Conservation (phyloP, 35 echinoderm and acorn worm genomes). For the Lytechinus pictus region DNA sequence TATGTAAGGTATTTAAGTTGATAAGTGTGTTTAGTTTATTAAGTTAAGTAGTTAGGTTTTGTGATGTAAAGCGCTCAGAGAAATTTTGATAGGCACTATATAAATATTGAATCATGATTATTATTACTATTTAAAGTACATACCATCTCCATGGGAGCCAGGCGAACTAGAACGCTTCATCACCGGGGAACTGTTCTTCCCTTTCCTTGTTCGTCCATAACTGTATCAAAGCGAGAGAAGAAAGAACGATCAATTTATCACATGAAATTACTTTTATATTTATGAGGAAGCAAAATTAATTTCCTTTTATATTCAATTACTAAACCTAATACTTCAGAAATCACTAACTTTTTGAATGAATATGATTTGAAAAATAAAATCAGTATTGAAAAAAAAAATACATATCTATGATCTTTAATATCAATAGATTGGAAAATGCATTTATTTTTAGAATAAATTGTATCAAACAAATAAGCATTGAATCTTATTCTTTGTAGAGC, state of each 20-base stretch:
- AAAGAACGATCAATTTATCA: neutral
- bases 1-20: no score
- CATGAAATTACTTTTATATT: neutral
- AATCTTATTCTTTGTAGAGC: no score
- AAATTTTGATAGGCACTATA: no score
- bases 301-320: neutral
- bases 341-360: neutral
- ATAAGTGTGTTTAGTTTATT: no score
- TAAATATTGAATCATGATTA: no score
- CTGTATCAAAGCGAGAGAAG: conserved; percentile 21
- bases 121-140: neutral
- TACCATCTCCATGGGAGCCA: conserved; percentile 49
- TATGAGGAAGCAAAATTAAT: neutral
- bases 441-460: no score
- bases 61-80: no score
- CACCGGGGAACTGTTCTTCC: conserved; percentile 47
- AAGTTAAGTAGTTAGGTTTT: no score
- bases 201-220: conserved; percentile 52
- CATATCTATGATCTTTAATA: neutral
- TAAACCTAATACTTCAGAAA: neutral
- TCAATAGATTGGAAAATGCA: no score
- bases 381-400: neutral
- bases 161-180: conserved; percentile 54
- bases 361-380: neutral
- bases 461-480: no score